Evolutionary conservation across 2,797 vertebrate genomes (phyloP), one percentile per base, ranked within the genome.

Genomic region (Smutsia temminckii): DNA sequence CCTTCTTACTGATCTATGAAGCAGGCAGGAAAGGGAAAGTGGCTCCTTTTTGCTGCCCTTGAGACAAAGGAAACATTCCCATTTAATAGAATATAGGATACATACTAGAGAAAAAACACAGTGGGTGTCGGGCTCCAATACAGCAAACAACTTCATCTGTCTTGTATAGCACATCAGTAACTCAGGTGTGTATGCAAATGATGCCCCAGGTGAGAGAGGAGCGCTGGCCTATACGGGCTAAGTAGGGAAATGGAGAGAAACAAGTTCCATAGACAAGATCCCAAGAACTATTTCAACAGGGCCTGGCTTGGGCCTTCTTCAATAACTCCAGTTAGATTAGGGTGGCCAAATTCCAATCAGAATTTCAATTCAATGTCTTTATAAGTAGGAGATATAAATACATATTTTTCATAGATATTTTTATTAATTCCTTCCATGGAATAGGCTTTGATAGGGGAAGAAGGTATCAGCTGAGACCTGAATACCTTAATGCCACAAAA

Each of bases 51-150:
- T 81, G 61, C 25, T n/a, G 32, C 74, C 89, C 86, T 77, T 32
- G 11, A 29, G 78, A 66, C 66, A 66, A 89, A 80, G 61, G 32
- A 63, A 42, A 16, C 8, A 9, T n/a, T 71, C 12, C 42, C 27
- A 14, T 6, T 21, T 46, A 46, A 46, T 46, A 46, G 32, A 80
- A 8, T 37, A 79, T 0, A 88, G 34, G 42, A 4, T 2, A 20
- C 34, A 0, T 13, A 8, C 1, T 1, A 32, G 57, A 66, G 53
- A 18, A 1, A 6, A 2, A 20, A 11, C 1, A 37, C 21, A 34
- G 6, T 27, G 85, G 61, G 20, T 5, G 3, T 25, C 49, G 61
- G 23, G 14, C 25, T 89, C 40, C 8, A 29, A 0, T 7, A 10
- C 0, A 29, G 29, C 7, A 9, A 46, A 25, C 7, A 9, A 40